These are phyloP conservation scores for Azemiops feae DNA, from an alignment of 2,113 vertebrate genomes.

Conservation along the genomic window DNA sequence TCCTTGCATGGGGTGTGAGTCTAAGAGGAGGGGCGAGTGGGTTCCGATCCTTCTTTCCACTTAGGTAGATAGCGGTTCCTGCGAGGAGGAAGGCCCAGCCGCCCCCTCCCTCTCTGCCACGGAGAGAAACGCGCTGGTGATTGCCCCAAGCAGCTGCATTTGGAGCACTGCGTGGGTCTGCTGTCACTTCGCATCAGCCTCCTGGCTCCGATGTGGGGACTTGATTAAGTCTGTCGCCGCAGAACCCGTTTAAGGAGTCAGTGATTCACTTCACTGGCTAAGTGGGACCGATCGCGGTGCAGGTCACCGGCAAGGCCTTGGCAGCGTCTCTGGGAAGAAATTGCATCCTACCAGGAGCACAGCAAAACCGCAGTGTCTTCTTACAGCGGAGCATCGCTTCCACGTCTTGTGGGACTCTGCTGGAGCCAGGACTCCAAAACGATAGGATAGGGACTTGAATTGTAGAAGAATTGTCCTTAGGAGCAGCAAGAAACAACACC, in stretches of 20 bases:
- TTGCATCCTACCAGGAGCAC: rapidly evolving
- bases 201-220: not conserved
- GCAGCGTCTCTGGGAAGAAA: not conserved
- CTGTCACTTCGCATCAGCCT: slow-evolving; percentile 63
- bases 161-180: slow-evolving; percentile 46
- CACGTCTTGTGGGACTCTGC: not conserved
- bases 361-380: too few species aligned
- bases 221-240: slow-evolving; percentile 25
- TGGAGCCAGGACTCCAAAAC: not conserved
- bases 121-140: not conserved
- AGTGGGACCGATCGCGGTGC: slow-evolving; percentile 25
- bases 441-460: not conserved
- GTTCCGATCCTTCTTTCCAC: not conserved
- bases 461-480: not conserved
- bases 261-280: slow-evolving; percentile 32
- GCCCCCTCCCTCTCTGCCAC: not conserved
- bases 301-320: slow-evolving; percentile 6
- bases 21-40: not conserved
- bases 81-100: not conserved
- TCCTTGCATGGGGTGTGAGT: not conserved
- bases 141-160: not conserved
- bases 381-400: not conserved
- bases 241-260: slow-evolving; percentile 38
- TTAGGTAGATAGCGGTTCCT: not conserved
- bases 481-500: not conserved